These are phyloP conservation scores for Cassiopea xamachana DNA, from an alignment of 30 jellyfish, hydroid and myxozoan species.

Conservation along the genomic window DNA sequence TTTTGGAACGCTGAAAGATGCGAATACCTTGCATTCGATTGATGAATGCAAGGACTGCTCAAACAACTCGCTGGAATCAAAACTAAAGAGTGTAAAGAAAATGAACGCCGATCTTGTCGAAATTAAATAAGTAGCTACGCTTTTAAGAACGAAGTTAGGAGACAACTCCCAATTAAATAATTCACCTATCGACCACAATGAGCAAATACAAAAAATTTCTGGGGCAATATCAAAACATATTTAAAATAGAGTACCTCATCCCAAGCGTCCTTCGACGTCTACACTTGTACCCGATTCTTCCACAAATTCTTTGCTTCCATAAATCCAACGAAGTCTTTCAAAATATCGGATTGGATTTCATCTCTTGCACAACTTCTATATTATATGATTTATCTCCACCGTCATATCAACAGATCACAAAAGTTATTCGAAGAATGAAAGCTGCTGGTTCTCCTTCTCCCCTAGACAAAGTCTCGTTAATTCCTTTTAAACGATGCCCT, in stretches of 20 bases:
- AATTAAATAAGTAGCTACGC: background rate
- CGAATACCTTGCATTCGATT: background rate
- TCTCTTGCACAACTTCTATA: too few relatives aligned
- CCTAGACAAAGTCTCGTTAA: too few relatives aligned
- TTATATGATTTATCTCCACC: too few relatives aligned
- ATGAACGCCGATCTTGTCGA: constrained; percentile 1
- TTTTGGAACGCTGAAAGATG: background rate
- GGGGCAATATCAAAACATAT: background rate
- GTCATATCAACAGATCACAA: too few relatives aligned
- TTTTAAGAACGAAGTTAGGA: background rate
- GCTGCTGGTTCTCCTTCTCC: too few relatives aligned
- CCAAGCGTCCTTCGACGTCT: too few relatives aligned
- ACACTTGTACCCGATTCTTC: too few relatives aligned
- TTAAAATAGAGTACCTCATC: background rate
- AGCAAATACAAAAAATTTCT: background rate
- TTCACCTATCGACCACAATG: background rate
- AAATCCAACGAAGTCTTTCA: too few relatives aligned
- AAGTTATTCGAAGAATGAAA: too few relatives aligned
- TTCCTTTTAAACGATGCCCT: too few relatives aligned
- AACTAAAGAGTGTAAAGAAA: background rate
- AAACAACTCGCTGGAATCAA: background rate
- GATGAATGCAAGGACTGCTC: background rate
- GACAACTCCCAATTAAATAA: background rate
- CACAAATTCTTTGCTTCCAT: too few relatives aligned
- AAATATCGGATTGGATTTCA: too few relatives aligned